A percentile compares a stretch with the other conserved stretches of the same genome.
phyloP scores from a whole-genome alignment of 2,797 vertebrate species.

The Limosa lapponica region DNA sequence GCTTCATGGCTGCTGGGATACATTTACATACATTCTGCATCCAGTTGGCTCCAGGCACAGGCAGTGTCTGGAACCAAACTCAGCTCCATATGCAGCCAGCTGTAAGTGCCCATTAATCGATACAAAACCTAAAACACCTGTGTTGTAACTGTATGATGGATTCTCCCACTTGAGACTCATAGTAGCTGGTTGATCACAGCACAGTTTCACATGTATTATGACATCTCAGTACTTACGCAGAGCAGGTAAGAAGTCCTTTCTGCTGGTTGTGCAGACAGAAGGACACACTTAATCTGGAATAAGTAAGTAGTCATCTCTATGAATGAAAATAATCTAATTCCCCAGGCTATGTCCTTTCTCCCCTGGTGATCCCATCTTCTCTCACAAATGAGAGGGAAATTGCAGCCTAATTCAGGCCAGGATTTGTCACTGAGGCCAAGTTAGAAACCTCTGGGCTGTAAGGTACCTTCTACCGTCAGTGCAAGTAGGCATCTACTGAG shows the following conservation, averaged over 20 bases:
- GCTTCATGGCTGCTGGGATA: neutral
- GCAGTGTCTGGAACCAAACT: neutral
- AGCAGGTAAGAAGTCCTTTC: neutral
- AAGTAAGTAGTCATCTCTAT: neutral
- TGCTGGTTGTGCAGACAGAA: neutral
- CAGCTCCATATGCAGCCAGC: neutral
- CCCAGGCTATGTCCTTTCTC: neutral
- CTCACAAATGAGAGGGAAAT: neutral
- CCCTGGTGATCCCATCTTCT: neutral
- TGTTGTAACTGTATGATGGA: neutral
- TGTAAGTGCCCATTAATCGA: neutral
- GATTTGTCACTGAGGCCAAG: neutral
- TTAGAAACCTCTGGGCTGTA: neutral
- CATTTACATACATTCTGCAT: neutral
- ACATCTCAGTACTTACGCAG: neutral
- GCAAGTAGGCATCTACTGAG: neutral
- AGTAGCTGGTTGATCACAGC: neutral
- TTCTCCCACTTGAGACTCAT: neutral
- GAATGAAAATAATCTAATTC: neutral
- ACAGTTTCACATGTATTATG: neutral
- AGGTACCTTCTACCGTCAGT: neutral
- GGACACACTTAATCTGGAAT: neutral
- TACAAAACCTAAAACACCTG: neutral
- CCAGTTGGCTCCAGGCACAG: neutral
- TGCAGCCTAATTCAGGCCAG: neutral